These are phyloP conservation scores for Torymus auratus DNA, from an alignment of 2,888 invertebrate genomes.

Conservation along the genomic window DNA sequence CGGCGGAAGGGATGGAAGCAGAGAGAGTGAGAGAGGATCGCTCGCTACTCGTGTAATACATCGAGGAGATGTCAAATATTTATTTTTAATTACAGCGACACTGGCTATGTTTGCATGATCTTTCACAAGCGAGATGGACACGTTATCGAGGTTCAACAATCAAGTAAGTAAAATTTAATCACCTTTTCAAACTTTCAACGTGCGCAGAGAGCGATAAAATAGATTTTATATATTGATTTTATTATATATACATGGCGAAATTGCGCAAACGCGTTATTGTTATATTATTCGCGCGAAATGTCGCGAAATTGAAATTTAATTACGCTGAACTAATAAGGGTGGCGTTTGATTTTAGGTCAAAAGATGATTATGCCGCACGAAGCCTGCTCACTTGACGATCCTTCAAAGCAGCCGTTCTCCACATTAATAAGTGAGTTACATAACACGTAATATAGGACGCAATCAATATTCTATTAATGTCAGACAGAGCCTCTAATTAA, in stretches of 20 bases:
- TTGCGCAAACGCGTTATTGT: neutral
- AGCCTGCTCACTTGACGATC: slow-evolving; percentile 81
- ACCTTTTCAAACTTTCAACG: neutral
- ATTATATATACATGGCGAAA: neutral
- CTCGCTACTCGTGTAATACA: neutral
- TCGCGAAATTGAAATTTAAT: neutral
- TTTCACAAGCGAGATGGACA: slow-evolving; percentile 84
- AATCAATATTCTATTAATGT: neutral
- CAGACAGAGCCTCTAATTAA: no score
- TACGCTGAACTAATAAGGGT: slow-evolving; percentile 34
- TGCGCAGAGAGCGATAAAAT: no score
- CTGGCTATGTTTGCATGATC: slow-evolving; percentile 87
- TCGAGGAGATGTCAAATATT: slow-evolving; percentile 43
- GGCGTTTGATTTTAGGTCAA: slow-evolving; percentile 65
- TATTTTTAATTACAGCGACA: slow-evolving; percentile 81
- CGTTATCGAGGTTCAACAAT: slow-evolving; percentile 86
- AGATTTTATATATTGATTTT: no score
- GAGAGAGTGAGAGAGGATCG: neutral
- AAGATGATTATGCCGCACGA: slow-evolving; percentile 80
- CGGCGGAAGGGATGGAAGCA: no score
- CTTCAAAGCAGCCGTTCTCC: slow-evolving; percentile 79
- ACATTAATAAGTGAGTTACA: slow-evolving; percentile 82
- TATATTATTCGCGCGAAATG: neutral
- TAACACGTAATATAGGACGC: neutral
- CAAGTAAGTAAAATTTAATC: slow-evolving; percentile 73